Conservation (phyloP, 2,113 vertebrate genomes). For the Mellivora capensis region DNA sequence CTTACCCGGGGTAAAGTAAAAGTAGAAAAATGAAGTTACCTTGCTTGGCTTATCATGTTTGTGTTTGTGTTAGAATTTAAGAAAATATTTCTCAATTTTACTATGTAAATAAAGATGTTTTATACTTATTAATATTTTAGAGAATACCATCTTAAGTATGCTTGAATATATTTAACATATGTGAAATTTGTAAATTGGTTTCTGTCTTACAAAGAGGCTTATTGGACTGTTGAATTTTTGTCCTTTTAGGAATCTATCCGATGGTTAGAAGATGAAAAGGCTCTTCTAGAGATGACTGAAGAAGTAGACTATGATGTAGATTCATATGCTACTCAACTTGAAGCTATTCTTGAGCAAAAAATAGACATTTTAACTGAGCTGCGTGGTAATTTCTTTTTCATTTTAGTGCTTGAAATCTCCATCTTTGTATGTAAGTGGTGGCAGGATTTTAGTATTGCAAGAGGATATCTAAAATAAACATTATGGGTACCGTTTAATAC, state of each 20-base stretch:
- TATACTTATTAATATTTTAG: slow-evolving; percentile 28
- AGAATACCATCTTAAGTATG: neutral
- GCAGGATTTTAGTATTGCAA: neutral
- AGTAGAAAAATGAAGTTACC: neutral
- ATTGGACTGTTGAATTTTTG: neutral
- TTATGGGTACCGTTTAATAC: neutral
- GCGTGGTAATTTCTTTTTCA: slow-evolving; percentile 85
- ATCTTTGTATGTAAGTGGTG: slow-evolving; percentile 5
- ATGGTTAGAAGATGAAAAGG: slow-evolving; percentile 97
- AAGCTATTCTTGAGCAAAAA: slow-evolving; percentile 97
- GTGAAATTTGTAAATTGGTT: neutral
- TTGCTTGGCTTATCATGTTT: neutral
- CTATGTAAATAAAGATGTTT: slow-evolving; percentile 20
- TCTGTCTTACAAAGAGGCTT: neutral
- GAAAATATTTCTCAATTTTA: slow-evolving; percentile 10
- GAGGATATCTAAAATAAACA: neutral
- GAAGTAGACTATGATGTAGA: slow-evolving; percentile 99
- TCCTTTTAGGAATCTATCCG: slow-evolving; percentile 93
- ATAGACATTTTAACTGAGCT: slow-evolving; percentile 96
- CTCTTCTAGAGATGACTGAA: slow-evolving; percentile 97
- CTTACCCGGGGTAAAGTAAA: neutral
- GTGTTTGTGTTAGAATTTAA: slow-evolving; percentile 22
- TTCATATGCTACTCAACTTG: slow-evolving; percentile 95
- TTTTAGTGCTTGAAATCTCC: slow-evolving; percentile 39
- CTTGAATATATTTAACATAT: neutral